Base-by-base conservation (phyloP, 2,797 vertebrate species). In the Premnoplex brunnescens region DNA sequence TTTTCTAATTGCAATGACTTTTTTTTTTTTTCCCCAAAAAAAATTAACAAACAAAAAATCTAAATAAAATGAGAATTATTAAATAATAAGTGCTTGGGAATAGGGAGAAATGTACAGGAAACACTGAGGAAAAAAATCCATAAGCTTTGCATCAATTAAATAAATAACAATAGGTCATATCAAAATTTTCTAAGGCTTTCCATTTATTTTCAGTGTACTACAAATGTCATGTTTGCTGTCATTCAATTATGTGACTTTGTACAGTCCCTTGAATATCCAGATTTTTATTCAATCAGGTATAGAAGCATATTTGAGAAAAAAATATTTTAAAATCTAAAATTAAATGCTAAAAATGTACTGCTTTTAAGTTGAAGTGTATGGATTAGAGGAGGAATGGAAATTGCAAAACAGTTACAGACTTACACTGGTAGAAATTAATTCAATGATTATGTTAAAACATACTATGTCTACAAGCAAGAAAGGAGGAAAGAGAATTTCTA, bases 41-140 rank as follows among this genome's bases (percentile, higher is more conserved):
- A 85, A 85, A 86, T 78, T 84, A 89, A 95, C 89, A 86, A 93
- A 94, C 91, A 96, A 93, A 69, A 86, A 37, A 24, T 12, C 66
- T 56, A 85, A 94, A 96, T 93, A 90, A 85, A 88, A 80, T 51
- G 11, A 78, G 28, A 77, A 77, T 72, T 82, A 76, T 66, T 34
- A 93, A 93, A 85, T 87, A 86, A 72, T 48, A 84, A 41, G 16
- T 75, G n/a, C 28, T 77, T 71, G 66, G 48, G 60, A 59, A 54
- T 66, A 83, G 32, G 46, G 28, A 91, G 49, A 84, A 94, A 74
- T 18, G 27, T 64, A 30, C 12, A 66, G 56, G 36, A 94, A 91
- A 77, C 34, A 59, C 0, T n/a, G 24, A 41, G 12, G 10, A 13
- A 49, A 75, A 67, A 67, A 78, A 80, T 4, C 1, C 52, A 7